phyloP scores from a whole-genome alignment of 1,140 invertebrate species.

The Cydia amplana region DNA sequence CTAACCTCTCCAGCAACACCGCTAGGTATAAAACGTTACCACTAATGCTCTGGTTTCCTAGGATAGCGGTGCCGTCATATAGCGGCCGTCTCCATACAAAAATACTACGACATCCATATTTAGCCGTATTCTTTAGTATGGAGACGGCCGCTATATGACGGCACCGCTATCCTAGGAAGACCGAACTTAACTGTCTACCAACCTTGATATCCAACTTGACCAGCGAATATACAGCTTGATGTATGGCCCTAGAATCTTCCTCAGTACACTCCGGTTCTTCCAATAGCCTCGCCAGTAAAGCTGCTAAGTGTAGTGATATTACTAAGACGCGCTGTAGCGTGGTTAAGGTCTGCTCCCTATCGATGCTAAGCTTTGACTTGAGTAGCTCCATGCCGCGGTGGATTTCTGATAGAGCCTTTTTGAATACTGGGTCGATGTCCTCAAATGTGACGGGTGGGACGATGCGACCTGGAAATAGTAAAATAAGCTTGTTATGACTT shows the following conservation, averaged over 20 bases:
- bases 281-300: conserved; percentile 85
- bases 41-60: too few species aligned
- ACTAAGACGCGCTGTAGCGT: conserved; percentile 91
- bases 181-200: conserved; percentile 54
- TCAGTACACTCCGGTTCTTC: conserved; percentile 78
- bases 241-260: conserved; percentile 80
- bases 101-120: too few species aligned
- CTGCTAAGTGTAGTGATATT: conserved; percentile 91
- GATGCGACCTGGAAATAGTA: conserved; percentile 80
- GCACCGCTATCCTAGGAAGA: too few species aligned
- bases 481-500: not conserved
- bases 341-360: conserved; percentile 85
- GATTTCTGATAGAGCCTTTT: conserved; percentile 87
- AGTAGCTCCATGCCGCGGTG: conserved; percentile 79
- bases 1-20: too few species aligned
- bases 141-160: too few species aligned
- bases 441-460: conserved; percentile 88
- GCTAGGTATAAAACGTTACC: too few species aligned
- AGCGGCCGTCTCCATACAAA: too few species aligned
- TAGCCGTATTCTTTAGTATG: too few species aligned
- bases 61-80: too few species aligned
- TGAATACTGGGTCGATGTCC: conserved; percentile 91
- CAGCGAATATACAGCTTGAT: conserved; percentile 85
- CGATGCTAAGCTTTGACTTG: conserved; percentile 79
- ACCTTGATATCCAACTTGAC: conserved; percentile 87